Evolutionary conservation across 1,140 invertebrate genomes (phyloP).

Genomic region (Nasonia longicornis): DNA sequence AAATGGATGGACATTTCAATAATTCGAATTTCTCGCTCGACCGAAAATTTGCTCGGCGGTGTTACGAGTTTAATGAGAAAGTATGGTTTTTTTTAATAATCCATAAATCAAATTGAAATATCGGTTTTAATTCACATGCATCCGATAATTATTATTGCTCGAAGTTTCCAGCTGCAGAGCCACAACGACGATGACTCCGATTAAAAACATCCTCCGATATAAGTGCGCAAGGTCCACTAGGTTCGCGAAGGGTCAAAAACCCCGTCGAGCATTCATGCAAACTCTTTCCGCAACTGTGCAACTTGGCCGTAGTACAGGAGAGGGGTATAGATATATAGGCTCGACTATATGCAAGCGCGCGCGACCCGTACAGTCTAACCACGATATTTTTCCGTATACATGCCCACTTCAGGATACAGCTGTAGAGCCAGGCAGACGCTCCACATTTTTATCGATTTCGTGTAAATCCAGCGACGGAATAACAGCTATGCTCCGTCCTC

Average conservation of each 20-base stretch:
- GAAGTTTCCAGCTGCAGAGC: too few relatives aligned
- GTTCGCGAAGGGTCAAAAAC: neutral
- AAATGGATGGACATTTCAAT: too few relatives aligned
- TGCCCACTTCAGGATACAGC: slow-evolving; percentile 23
- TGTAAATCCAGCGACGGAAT: slow-evolving; percentile 60
- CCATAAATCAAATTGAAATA: too few relatives aligned
- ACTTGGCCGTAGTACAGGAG: neutral
- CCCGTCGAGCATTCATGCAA: neutral
- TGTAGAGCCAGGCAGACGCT: slow-evolving; percentile 48
- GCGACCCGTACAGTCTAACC: slow-evolving; percentile 1
- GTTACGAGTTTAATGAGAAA: too few relatives aligned
- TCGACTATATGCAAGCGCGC: slow-evolving; percentile 34
- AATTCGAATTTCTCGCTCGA: too few relatives aligned
- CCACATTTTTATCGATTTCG: slow-evolving; percentile 66
- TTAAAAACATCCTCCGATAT: too few relatives aligned
- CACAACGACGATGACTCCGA: too few relatives aligned
- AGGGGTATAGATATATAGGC: slow-evolving; percentile 12
- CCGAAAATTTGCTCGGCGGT: too few relatives aligned
- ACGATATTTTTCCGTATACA: slow-evolving; percentile 25
- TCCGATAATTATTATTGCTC: too few relatives aligned
- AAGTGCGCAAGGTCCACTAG: neutral
- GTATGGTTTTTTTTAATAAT: too few relatives aligned
- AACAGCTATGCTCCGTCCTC: slow-evolving; percentile 40
- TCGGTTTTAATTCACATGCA: too few relatives aligned
- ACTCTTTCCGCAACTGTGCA: neutral